Percentiles rank a stretch among this genome's conserved stretches.
phyloP scores from a whole-genome alignment of 2,888 invertebrate genomes.

The Apocheima hispidaria region DNA sequence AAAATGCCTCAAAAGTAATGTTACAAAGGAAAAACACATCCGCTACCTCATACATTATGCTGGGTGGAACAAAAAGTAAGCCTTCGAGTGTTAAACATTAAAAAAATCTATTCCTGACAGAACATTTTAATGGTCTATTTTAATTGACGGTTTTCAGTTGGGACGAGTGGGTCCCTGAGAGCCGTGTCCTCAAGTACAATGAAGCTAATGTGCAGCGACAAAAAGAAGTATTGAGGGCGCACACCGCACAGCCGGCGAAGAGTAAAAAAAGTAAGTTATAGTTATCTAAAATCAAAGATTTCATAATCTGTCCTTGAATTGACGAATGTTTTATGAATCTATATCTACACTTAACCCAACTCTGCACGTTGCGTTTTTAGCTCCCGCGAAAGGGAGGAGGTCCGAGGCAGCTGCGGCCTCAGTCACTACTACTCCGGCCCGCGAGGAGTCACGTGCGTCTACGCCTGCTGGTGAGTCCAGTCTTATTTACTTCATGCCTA shows the following conservation, averaged over 20 bases:
- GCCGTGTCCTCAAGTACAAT: conserved; percentile 95
- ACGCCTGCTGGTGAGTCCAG: conserved; percentile 72
- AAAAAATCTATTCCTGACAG: background rate
- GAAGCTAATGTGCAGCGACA: conserved; percentile 95
- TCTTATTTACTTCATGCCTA: too few species aligned
- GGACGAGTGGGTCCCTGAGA: conserved; percentile 97
- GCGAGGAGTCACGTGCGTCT: conserved; percentile 75
- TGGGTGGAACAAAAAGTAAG: conserved; percentile 99
- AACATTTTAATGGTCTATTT: conserved; percentile 6
- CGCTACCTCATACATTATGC: conserved; percentile 98
- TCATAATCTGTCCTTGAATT: too few species aligned
- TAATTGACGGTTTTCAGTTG: conserved; percentile 87
- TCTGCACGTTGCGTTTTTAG: conserved; percentile 50
- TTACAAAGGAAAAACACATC: conserved; percentile 94
- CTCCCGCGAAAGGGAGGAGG: conserved; percentile 79
- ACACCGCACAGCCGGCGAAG: conserved; percentile 90
- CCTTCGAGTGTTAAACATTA: conserved; percentile 29
- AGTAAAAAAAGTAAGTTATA: conserved; percentile 86
- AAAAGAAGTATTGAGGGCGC: conserved; percentile 93
- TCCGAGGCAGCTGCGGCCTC: conserved; percentile 71
- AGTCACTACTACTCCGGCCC: conserved; percentile 66
- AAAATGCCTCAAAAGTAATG: conserved; percentile 94
- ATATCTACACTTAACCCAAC: background rate
- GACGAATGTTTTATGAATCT: too few species aligned
- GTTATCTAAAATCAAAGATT: too few species aligned